Conservation (phyloP, 2,888 invertebrate genomes). For the Polietes domitor region DNA sequence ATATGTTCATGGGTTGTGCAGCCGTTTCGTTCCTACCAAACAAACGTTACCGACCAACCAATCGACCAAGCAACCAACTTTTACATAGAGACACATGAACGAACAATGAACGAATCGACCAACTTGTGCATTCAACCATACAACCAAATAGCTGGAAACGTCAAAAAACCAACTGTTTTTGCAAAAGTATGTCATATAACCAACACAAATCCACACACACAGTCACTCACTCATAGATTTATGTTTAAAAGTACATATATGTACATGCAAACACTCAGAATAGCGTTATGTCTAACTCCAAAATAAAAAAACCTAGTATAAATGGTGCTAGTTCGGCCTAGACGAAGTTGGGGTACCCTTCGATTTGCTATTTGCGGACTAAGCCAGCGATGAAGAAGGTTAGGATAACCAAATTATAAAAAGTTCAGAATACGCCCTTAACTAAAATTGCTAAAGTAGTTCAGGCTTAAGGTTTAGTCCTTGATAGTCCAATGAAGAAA, state of each 20-base stretch:
- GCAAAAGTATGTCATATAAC: constrained; percentile 64
- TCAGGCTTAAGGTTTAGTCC: too few relatives aligned
- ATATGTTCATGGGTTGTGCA: not conserved
- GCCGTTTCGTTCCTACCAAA: not conserved
- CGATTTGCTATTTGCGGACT: too few relatives aligned
- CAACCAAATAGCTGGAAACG: constrained; percentile 26
- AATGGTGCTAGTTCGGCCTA: not conserved
- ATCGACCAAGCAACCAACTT: not conserved
- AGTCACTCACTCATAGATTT: not conserved
- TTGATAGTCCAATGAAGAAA: too few relatives aligned
- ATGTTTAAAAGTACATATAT: not conserved
- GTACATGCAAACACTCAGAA: constrained; percentile 1
- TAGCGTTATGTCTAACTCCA: constrained; percentile 16
- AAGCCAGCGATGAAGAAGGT: too few relatives aligned
- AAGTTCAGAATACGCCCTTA: too few relatives aligned
- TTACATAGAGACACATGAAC: not conserved
- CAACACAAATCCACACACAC: not conserved
- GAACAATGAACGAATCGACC: not conserved
- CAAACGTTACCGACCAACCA: not conserved
- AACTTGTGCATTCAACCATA: constrained; percentile 25
- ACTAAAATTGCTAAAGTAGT: too few relatives aligned
- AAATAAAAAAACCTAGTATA: not conserved
- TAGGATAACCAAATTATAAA: too few relatives aligned
- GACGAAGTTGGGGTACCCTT: too few relatives aligned
- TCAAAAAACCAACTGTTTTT: constrained; percentile 47